Percentiles rank a stretch among this genome's conserved stretches.
Evolutionary conservation across 30 jellyfish, hydroid and myxozoan species (phyloP).

Genomic region (Morbakka virulenta): DNA sequence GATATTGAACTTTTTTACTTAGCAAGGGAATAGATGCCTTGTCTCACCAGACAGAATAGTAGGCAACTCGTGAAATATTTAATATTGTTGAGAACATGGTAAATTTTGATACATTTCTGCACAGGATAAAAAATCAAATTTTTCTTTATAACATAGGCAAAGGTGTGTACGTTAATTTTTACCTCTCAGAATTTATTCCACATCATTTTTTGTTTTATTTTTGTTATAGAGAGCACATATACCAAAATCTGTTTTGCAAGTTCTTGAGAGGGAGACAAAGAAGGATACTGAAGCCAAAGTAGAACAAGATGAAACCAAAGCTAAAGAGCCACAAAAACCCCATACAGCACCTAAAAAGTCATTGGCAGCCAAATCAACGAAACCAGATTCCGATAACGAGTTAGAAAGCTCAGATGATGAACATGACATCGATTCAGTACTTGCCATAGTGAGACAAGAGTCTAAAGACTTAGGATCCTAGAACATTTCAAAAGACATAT

Average conservation of each 20-base stretch:
- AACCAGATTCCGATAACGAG: conserved; percentile 23
- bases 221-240: conserved; percentile 87
- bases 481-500: too few relatives aligned
- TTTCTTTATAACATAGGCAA: too few relatives aligned
- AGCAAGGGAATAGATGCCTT: too few relatives aligned
- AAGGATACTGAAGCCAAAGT: conserved; percentile 9
- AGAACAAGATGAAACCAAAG: conserved; percentile 7
- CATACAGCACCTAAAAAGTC: neutral
- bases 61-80: too few relatives aligned
- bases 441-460: neutral
- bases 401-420: conserved; percentile 49
- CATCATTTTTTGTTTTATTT: neutral
- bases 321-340: conserved; percentile 5
- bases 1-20: too few relatives aligned
- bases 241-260: conserved; percentile 78
- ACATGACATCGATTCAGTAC: conserved; percentile 54
- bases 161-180: too few relatives aligned
- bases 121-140: too few relatives aligned
- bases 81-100: too few relatives aligned
- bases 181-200: neutral
- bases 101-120: too few relatives aligned
- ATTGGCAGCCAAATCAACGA: conserved; percentile 6
- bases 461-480: too few relatives aligned
- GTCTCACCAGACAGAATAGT: too few relatives aligned
- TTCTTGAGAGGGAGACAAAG: conserved; percentile 76